Evolutionary conservation across 1,140 invertebrate genomes (phyloP), one percentile per base, ranked within the genome.

Genomic region (Trissolcus basalis): DNA sequence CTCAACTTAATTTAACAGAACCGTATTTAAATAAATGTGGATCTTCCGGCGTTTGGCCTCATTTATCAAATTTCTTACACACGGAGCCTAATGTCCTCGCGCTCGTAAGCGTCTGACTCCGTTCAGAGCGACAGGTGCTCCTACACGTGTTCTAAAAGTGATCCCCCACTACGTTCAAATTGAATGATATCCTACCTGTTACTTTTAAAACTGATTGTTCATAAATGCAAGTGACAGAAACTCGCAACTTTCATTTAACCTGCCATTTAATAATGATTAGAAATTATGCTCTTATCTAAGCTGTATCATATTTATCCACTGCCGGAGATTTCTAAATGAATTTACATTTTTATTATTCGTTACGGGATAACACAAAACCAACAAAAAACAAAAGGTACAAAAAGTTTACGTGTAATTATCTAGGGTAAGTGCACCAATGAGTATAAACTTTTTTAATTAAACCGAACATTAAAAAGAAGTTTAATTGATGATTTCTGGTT

Each of bases 41-140:
- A 43, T 56, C 39, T 67, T 56, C 32, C 44, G 53, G 63, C 45
- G 1, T 56, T 67, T 35, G n/a, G 15, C 43, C 51, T 65, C 61
- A 55, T 65, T 56, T 67, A 67, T 67, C 63, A 67, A 56, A 56
- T 49, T 67, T 50, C 50, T 67, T 54, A 48, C 5, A 27, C 19
- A 6, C 19, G 19, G 36, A 39, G 36, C 49, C 39, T 27, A 41
- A 67, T 51, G 48, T 51, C 11, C 63, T 35, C 54, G 54, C 45
- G 36, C 19, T 27, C n/a, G 47, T 67, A 43, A 39, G 63, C 58
- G 41, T 45, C 41, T 51, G 10, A 59, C 11, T 59, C 53, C 16
- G 15, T 59, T 59, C 48, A 36, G 9, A 39, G 16, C 43, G 65
- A 69, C 65, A 69, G 65, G 65, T 69, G 65, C 41, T 60, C 16